Evolutionary conservation across 2,888 invertebrate genomes (phyloP).

Genomic region (Troides helena): DNA sequence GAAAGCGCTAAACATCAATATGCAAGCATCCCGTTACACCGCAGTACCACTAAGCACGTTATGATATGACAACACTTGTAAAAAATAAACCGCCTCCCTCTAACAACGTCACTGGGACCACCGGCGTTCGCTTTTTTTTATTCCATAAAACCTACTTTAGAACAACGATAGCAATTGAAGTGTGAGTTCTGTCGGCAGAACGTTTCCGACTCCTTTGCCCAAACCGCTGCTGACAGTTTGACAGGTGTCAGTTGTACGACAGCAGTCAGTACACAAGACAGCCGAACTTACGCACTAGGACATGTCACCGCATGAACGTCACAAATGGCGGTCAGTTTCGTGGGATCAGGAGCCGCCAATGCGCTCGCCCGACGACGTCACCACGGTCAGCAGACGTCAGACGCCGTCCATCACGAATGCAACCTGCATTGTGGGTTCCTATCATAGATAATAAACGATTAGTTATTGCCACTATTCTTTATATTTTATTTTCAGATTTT

Average conservation of each 20-base stretch:
- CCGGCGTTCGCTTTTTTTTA: slow-evolving; percentile 36
- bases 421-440: slow-evolving; percentile 77
- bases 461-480: not conserved
- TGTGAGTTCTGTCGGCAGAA: slow-evolving; percentile 35
- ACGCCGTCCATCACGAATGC: slow-evolving; percentile 79
- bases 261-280: slow-evolving; percentile 31
- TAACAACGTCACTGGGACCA: slow-evolving; percentile 34
- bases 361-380: slow-evolving; percentile 43
- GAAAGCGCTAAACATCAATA: slow-evolving; percentile 46
- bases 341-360: slow-evolving; percentile 7
- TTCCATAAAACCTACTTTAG: slow-evolving; percentile 47
- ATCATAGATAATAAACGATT: slow-evolving; percentile 30
- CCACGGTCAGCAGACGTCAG: slow-evolving; percentile 53
- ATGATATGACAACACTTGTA: slow-evolving; percentile 63
- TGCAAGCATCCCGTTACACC: slow-evolving; percentile 48
- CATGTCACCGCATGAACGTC: slow-evolving; percentile 19
- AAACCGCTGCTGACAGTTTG: slow-evolving; percentile 38
- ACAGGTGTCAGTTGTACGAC: slow-evolving; percentile 21
- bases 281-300: slow-evolving; percentile 27
- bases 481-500: not conserved
- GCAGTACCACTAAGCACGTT: slow-evolving; percentile 51
- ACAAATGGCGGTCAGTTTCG: slow-evolving; percentile 21
- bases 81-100: slow-evolving; percentile 44
- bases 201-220: slow-evolving; percentile 29
- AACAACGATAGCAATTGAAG: slow-evolving; percentile 53